A percentile compares a stretch with the other conserved stretches of the same genome.
phyloP scores from a whole-genome alignment of 2,888 invertebrate species.

The Nomada fucata region DNA sequence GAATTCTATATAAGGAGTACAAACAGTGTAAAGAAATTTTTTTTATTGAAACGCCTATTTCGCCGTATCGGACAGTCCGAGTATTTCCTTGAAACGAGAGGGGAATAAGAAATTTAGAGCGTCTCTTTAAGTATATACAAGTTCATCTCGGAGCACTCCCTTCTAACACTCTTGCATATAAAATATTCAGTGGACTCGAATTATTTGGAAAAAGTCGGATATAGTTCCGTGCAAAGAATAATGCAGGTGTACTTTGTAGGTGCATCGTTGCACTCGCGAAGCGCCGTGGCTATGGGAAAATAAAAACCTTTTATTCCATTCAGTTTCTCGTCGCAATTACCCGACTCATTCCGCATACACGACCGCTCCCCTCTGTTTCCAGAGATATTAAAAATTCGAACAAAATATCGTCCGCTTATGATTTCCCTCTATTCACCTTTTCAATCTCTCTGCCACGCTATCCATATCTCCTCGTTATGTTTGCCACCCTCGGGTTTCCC shows the following conservation, averaged over 20 bases:
- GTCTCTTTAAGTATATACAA: background rate
- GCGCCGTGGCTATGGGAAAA: background rate
- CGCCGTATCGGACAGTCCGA: too few species aligned
- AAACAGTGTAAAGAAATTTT: background rate
- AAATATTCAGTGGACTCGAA: constrained; percentile 1
- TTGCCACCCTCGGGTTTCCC: constrained; percentile 22
- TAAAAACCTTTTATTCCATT: constrained; percentile 4
- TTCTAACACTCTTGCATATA: background rate
- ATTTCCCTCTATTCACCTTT: constrained; percentile 22
- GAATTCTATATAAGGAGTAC: background rate
- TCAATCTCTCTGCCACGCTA: constrained; percentile 13
- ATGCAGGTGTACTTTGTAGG: background rate
- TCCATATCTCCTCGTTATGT: constrained; percentile 36
- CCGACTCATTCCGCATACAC: constrained; percentile 1
- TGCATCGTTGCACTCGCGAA: background rate
- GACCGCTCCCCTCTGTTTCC: background rate
- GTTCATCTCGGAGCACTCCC: background rate
- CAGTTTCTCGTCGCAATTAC: constrained; percentile 6
- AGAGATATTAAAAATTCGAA: constrained; percentile 31
- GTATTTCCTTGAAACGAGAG: background rate
- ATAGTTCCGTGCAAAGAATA: background rate
- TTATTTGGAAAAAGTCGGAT: background rate
- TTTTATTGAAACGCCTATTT: background rate
- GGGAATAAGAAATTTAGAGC: background rate
- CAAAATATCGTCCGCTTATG: constrained; percentile 20